Conservation (phyloP, 2,797 vertebrate species). For the Eulemur coronatus region DNA sequence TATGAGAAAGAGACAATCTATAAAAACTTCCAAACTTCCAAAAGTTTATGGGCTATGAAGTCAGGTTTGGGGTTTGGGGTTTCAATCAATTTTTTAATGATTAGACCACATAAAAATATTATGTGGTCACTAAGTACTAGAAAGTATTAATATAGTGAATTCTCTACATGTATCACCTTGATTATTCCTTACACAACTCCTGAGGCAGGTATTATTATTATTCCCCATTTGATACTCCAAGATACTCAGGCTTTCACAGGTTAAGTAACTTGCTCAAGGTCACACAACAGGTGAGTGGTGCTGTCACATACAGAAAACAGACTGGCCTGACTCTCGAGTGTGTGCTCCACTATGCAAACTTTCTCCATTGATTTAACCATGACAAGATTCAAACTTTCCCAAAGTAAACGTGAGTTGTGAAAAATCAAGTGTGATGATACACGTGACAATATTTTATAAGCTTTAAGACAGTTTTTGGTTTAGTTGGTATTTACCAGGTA, state of each 20-base stretch:
- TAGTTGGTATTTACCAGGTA: neutral
- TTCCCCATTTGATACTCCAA: neutral
- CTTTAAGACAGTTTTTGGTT: neutral
- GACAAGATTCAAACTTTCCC: neutral
- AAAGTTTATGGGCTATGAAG: neutral
- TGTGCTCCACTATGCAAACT: neutral
- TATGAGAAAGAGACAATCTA: neutral
- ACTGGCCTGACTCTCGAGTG: neutral
- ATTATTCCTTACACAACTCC: neutral
- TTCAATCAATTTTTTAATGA: neutral
- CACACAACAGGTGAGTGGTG: neutral
- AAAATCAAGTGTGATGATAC: neutral
- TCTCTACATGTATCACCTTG: neutral
- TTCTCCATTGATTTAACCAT: neutral
- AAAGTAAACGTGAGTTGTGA: neutral
- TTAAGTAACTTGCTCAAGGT: neutral
- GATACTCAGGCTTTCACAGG: neutral
- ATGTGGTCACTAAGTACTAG: neutral
- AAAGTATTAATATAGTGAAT: neutral
- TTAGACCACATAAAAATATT: neutral
- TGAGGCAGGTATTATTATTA: neutral
- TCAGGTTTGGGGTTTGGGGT: neutral
- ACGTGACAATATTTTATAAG: neutral
- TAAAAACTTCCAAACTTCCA: neutral
- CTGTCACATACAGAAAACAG: neutral